Conservation (phyloP, 2,113 vertebrate genomes). For the Brachirus orientalis region DNA sequence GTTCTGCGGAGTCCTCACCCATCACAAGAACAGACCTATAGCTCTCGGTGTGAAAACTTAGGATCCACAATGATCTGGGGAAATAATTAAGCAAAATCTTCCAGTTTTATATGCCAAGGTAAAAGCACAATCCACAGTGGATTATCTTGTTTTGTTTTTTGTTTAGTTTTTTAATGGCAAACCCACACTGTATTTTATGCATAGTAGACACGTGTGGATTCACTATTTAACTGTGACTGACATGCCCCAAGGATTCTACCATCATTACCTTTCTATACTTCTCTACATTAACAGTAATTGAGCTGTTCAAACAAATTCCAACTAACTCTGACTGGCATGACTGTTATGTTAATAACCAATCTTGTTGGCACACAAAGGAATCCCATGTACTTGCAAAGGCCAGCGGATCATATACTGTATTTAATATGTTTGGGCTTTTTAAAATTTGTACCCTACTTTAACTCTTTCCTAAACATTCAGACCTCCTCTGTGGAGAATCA, state of each 20-base stretch:
- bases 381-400: background rate
- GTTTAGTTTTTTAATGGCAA: background rate
- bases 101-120: background rate
- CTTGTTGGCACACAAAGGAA: conserved; percentile 16
- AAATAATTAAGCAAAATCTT: background rate
- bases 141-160: background rate
- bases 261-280: conserved; percentile 4
- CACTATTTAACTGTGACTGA: background rate
- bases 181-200: background rate
- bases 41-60: background rate
- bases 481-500: conserved; percentile 24
- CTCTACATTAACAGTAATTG: background rate
- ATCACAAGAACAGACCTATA: background rate
- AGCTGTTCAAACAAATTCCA: too few species aligned
- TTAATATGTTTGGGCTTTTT: conserved; percentile 11
- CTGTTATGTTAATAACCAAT: background rate
- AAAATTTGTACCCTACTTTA: conserved; percentile 17
- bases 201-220: background rate
- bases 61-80: background rate
- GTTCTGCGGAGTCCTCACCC: too few species aligned
- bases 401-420: conserved; percentile 11
- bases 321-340: background rate
- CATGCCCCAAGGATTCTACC: background rate
- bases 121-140: conserved; percentile 5
- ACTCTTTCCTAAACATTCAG: conserved; percentile 29